A percentile compares a stretch with the other conserved stretches of the same genome.
Evolutionary conservation across 2,888 invertebrate genomes (phyloP).

Genomic region (Lutraria lutraria): DNA sequence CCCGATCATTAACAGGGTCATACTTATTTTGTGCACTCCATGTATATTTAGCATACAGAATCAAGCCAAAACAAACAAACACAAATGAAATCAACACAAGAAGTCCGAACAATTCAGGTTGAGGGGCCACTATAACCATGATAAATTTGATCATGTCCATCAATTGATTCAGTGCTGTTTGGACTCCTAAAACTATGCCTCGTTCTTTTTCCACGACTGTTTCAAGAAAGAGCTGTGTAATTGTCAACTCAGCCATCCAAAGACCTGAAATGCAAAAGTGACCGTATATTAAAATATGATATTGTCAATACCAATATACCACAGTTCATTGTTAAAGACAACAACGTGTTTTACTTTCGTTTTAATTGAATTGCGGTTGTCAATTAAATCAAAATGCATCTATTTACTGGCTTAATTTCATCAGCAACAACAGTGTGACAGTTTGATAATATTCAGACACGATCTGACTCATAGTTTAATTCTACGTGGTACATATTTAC

Average conservation of each 20-base stretch:
- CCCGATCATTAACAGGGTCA: background rate
- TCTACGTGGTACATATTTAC: no score
- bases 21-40: background rate
- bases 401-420: no score
- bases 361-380: no score
- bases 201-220: conserved; percentile 87
- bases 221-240: conserved; percentile 88
- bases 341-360: no score
- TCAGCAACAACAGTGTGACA: no score
- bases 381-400: no score
- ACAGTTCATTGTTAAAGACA: no score
- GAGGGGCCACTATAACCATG: conserved; percentile 87
- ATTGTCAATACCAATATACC: no score
- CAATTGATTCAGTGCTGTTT: conserved; percentile 88
- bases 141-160: conserved; percentile 88
- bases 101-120: conserved; percentile 87
- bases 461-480: no score
- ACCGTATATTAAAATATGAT: no score
- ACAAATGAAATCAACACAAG: conserved; percentile 87
- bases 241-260: conserved; percentile 88
- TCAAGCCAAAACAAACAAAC: conserved; percentile 82
- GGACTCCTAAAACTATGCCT: conserved; percentile 88
- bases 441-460: no score
- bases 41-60: conserved; percentile 40
- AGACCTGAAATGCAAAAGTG: conserved; percentile 85